phyloP scores from a whole-genome alignment of 2,797 vertebrate genomes.

The Diplodus sargus region DNA sequence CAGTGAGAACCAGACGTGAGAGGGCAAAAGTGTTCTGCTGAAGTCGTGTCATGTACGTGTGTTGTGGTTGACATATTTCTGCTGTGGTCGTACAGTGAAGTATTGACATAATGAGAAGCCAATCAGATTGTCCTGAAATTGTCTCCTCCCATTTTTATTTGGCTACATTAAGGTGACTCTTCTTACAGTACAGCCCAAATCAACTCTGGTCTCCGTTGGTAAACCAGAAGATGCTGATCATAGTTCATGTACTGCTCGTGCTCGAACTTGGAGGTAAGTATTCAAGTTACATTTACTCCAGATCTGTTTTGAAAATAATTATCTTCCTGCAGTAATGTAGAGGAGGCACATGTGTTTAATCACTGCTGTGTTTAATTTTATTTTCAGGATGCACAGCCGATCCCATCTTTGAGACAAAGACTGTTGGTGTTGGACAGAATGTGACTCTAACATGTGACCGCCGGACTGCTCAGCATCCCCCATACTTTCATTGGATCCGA shows the following conservation, averaged over 20 bases:
- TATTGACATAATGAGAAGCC: not conserved
- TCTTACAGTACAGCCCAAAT: not conserved
- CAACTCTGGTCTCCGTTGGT: not conserved
- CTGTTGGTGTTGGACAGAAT: slow-evolving; percentile 15
- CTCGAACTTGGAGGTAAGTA: slow-evolving; percentile 21
- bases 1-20: not conserved
- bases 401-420: not conserved
- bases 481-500: slow-evolving; percentile 38
- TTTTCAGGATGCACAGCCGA: slow-evolving; percentile 26
- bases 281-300: not conserved
- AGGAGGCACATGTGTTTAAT: not conserved
- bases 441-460: slow-evolving; percentile 29
- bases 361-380: not conserved
- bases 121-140: slow-evolving; percentile 23
- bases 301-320: not conserved
- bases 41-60: not conserved
- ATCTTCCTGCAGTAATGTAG: not conserved
- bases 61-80: slow-evolving; percentile 20
- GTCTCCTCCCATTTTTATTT: slow-evolving; percentile 9
- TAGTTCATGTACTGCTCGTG: slow-evolving; percentile 13
- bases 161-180: not conserved
- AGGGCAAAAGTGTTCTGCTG: not conserved
- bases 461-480: accelerated
- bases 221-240: slow-evolving; percentile 24
- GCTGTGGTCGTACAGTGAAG: not conserved